These are phyloP conservation scores for Ostrea denselamellosa DNA, from an alignment of 1,140 invertebrate genomes.

Conservation along the genomic window DNA sequence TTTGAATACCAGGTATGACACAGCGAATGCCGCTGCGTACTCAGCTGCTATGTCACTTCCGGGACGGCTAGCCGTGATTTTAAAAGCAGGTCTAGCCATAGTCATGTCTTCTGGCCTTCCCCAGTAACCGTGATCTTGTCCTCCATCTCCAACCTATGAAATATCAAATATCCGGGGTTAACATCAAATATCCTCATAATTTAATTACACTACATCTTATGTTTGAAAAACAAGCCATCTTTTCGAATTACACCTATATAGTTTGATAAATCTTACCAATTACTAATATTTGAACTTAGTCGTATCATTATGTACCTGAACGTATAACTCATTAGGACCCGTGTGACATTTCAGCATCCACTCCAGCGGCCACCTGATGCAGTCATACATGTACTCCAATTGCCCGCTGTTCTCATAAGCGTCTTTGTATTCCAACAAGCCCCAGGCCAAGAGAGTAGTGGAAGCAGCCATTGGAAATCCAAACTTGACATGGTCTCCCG, in stretches of 20 bases:
- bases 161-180: background rate
- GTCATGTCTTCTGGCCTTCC: constrained; percentile 71
- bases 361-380: constrained; percentile 83
- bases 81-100: constrained; percentile 66
- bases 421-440: constrained; percentile 81
- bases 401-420: constrained; percentile 80
- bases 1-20: constrained; percentile 65
- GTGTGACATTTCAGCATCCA: constrained; percentile 83
- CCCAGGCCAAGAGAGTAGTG: constrained; percentile 83
- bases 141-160: constrained; percentile 66
- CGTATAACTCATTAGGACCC: constrained; percentile 61
- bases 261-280: too few species aligned
- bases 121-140: constrained; percentile 68
- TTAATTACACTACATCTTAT: too few species aligned
- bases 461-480: constrained; percentile 84
- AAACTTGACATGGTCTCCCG: constrained; percentile 85
- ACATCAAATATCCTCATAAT: too few species aligned
- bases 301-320: constrained; percentile 55
- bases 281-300: too few species aligned
- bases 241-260: too few species aligned
- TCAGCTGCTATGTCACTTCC: constrained; percentile 72
- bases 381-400: constrained; percentile 78
- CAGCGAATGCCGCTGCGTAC: constrained; percentile 70
- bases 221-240: too few species aligned
- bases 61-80: constrained; percentile 58